These are phyloP conservation scores for Popillia japonica DNA, from an alignment of 1,140 invertebrate species.

Conservation along the genomic window DNA sequence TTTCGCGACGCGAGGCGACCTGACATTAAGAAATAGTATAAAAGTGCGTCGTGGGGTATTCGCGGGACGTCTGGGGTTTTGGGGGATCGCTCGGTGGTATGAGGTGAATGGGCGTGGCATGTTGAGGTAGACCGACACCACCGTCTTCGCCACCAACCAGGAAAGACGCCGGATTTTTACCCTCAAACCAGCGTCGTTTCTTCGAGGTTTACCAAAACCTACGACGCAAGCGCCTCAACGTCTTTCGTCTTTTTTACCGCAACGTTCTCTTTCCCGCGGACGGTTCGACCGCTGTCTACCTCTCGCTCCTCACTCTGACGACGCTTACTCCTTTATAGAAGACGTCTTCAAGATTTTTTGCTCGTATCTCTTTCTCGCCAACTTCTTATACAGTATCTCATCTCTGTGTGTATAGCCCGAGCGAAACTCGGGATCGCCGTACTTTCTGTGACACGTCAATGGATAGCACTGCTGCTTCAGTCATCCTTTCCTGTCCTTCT, in stretches of 20 bases:
- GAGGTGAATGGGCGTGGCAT: conserved; percentile 58
- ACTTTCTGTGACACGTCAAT: conserved; percentile 22
- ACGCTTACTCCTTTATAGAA: conserved; percentile 19
- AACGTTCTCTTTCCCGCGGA: conserved; percentile 17
- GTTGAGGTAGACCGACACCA: conserved; percentile 62
- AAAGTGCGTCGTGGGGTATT: conserved; percentile 56
- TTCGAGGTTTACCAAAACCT: conserved; percentile 61
- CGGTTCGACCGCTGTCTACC: conserved; percentile 14
- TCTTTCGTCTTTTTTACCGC: conserved; percentile 44
- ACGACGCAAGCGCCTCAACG: conserved; percentile 59
- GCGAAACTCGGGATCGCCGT: conserved; percentile 1
- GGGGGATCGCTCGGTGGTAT: conserved; percentile 36
- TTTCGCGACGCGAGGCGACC: conserved; percentile 58
- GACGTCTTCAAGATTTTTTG: conserved; percentile 41
- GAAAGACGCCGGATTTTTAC: conserved; percentile 63
- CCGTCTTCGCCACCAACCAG: conserved; percentile 61
- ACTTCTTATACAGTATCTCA: conserved; percentile 35
- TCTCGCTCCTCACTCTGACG: conserved; percentile 15
- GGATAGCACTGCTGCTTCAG: not conserved
- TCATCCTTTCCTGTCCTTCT: not conserved
- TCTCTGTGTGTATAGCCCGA: not conserved
- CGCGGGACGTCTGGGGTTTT: conserved; percentile 48
- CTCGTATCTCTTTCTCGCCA: conserved; percentile 29
- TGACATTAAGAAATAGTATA: conserved; percentile 62
- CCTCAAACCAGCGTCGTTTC: conserved; percentile 62